phyloP scores from a whole-genome alignment of 1,140 invertebrate genomes.

The Agrilus planipennis region DNA sequence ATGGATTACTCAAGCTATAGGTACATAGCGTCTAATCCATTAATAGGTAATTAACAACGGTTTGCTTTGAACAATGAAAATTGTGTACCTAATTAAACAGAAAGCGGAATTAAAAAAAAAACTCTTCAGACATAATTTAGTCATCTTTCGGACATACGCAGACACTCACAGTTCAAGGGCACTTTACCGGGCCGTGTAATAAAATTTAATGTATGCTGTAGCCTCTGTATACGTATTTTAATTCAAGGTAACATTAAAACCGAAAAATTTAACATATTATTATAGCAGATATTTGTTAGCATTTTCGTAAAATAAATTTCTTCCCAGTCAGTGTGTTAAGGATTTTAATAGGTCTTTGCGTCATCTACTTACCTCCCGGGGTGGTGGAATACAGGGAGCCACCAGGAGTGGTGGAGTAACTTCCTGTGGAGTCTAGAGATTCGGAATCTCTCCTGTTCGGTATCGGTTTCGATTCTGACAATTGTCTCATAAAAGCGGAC shows the following conservation, averaged over 20 bases:
- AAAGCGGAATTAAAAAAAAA: too few species aligned
- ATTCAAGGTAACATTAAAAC: not conserved
- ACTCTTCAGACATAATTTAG: too few species aligned
- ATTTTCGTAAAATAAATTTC: not conserved
- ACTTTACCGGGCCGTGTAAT: too few species aligned
- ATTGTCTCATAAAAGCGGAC: constrained; percentile 67
- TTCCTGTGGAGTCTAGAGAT: constrained; percentile 67
- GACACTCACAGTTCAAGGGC: too few species aligned
- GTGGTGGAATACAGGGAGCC: constrained; percentile 93
- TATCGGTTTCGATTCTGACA: constrained; percentile 57
- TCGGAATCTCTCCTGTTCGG: constrained; percentile 67
- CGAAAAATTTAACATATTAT: not conserved
- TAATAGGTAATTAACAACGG: too few species aligned
- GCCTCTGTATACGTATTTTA: not conserved
- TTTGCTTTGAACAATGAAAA: too few species aligned
- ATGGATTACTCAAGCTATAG: too few species aligned
- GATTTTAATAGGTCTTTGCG: too few species aligned
- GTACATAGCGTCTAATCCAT: too few species aligned
- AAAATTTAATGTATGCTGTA: not conserved
- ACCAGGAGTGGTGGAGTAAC: constrained; percentile 85
- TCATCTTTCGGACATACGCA: too few species aligned
- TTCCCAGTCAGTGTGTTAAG: too few species aligned
- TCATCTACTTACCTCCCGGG: constrained; percentile 81
- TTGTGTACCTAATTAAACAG: too few species aligned
- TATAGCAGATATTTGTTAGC: not conserved